phyloP scores from a whole-genome alignment of 2,797 vertebrate species.

The Momotus momota region DNA sequence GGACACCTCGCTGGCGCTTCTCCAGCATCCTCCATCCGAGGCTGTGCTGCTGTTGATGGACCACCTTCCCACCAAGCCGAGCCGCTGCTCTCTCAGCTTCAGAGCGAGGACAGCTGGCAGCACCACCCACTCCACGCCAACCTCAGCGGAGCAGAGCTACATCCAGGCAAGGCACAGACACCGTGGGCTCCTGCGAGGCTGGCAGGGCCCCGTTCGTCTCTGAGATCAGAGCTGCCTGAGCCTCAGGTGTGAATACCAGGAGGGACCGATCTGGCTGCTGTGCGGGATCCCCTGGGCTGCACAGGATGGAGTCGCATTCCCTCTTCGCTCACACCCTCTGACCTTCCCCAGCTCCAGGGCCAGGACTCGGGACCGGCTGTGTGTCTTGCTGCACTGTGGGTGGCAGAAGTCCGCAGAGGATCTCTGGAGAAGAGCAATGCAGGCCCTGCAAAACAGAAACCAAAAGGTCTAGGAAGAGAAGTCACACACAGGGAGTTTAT shows the following conservation, averaged over 20 bases:
- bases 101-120: background rate
- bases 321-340: background rate
- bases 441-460: background rate
- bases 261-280: fast-evolving
- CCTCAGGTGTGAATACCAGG: background rate
- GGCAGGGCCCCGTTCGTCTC: background rate
- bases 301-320: background rate
- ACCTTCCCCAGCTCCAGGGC: background rate
- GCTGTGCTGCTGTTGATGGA: background rate
- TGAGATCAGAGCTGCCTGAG: background rate
- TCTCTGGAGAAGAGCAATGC: background rate
- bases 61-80: fast-evolving
- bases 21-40: background rate
- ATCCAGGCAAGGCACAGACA: background rate
- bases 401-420: background rate
- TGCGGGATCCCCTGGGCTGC: background rate
- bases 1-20: fast-evolving
- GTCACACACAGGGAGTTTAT: background rate
- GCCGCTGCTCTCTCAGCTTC: fast-evolving
- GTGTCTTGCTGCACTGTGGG: fast-evolving
- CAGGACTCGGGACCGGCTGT: background rate
- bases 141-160: background rate
- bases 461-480: background rate
- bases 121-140: background rate
- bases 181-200: fast-evolving